Evolutionary conservation across 2,888 invertebrate genomes (phyloP), one percentile per base, ranked within the genome.

Genomic region (Erannis defoliaria): DNA sequence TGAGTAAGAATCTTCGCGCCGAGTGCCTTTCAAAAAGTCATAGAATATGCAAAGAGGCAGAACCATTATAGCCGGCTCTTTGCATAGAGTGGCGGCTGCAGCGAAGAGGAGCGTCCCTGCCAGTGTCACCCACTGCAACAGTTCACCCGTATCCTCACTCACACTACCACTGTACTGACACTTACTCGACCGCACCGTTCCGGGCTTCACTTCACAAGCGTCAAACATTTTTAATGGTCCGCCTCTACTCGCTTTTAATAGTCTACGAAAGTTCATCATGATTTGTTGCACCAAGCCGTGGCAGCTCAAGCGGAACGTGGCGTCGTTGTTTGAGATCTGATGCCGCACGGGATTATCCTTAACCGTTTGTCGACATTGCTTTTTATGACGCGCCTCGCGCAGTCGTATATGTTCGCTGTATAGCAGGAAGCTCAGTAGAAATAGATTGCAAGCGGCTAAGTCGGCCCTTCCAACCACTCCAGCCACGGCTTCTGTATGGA

Each of bases 401-500:
- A 95, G 93, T 75, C 94, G 93, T 72, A 97, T 94, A 83, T 98
- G 98, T 67, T 96, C 95, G 77, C 96, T 95, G 89, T 98, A 99
- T 51, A 96, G 94, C 75, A 98, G 94, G 82, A 99, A 96, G 72
- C 98, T 96, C 66, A 97, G 92, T 64, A 99, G 95, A 87, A 98
- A 98, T 86, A 98, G 96, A 76, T 98, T 95, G 84, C 98, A 98
- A 12, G 98, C 97, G 23, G 98, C 96, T 42, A 99, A 93, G 86
- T 99, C 99, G 2, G 99, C 99, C 58, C 99, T 94, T 1, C 99
- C 99, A 12, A 99, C 99, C 50, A 98, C 95, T 21, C 98, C 98
- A 0, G 99, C 98, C 31, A 99, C 99, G 0, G 99, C 98, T 89
- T 99, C 99, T 3, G 98, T 97, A 92, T 99, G 99, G 75, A 99